Evolutionary conservation across 2,797 vertebrate genomes (phyloP), one percentile per base, ranked within the genome.

Genomic region (Trachops cirrhosus): DNA sequence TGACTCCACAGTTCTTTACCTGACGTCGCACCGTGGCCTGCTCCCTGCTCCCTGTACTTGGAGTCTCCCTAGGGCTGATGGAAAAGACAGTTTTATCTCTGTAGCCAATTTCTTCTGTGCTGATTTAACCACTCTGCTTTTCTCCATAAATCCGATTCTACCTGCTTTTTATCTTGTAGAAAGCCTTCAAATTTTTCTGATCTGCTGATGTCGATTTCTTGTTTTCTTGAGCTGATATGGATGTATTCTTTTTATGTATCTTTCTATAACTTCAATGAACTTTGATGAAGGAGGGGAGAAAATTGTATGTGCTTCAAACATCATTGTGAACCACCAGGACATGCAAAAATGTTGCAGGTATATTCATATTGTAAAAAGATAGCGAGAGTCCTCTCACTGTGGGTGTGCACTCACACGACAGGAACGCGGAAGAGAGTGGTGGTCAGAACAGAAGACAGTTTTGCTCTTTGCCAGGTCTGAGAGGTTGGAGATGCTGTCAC

Each of bases 141-240:
- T 85, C 82, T 93, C 29, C 18, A 46, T 48, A 93, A 89, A 92
- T 91, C 67, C 88, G 85, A 77, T 74, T 86, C 32, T 89, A 22
- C 80, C 75, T 97, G 86, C 18, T 92, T 92, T 82, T 93, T 83
- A 64, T 93, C 93, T 93, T 94, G 48, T 88, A 94, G 68, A 96
- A 96, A 50, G 41, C 73, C 34, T 78, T 96, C 48, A 83, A 10
- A 52, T 32, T 91, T 92, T 44, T 80, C 91, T n/a, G 1, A 67
- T 50, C 57, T 74, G 77, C 39, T 34, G 24, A 75, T 93, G 46
- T 44, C 39, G 10, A 54, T 84, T 96, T 86, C 75, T 87, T 41
- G 10, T 94, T 96, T 90, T 77, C 59, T 70, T 16, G 29, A 37
- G 11, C 29, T 86, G 67, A 83, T 73, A 70, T 16, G 29, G 22